phyloP scores from a whole-genome alignment of 2,113 vertebrate species.

The Chloroceryle aenea region DNA sequence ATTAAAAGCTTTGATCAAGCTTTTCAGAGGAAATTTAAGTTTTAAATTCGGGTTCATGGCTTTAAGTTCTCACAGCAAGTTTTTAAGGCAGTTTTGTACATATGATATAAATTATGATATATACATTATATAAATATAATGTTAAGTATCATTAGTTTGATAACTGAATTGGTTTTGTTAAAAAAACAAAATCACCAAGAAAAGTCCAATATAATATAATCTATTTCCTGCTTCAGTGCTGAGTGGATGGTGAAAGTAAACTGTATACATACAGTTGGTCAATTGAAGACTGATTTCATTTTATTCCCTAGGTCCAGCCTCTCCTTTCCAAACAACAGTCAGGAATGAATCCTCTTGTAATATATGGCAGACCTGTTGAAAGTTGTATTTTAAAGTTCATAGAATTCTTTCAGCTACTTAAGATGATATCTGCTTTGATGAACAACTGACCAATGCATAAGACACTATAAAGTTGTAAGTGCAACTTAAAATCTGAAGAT shows the following conservation, averaged over 20 bases:
- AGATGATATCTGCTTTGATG: not conserved
- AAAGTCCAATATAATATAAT: not conserved
- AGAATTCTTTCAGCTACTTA: not conserved
- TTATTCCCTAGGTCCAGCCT: not conserved
- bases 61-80: slow-evolving; percentile 30
- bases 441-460: not conserved
- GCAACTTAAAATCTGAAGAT: not conserved
- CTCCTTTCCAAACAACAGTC: slow-evolving; percentile 29
- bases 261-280: not conserved
- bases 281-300: not conserved
- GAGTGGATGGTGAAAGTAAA: not conserved
- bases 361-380: not conserved
- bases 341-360: not conserved
- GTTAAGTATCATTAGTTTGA: not conserved
- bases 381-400: not conserved
- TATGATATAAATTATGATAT: slow-evolving; percentile 12
- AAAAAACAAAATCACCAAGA: slow-evolving; percentile 26
- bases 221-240: not conserved
- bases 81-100: slow-evolving; percentile 41
- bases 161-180: slow-evolving; percentile 43
- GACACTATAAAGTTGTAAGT: not conserved
- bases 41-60: slow-evolving; percentile 37
- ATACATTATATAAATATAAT: slow-evolving; percentile 40
- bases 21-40: slow-evolving; percentile 15
- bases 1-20: not conserved